Conservation (phyloP, 2,113 vertebrate species). For the Anguilla japonica region DNA sequence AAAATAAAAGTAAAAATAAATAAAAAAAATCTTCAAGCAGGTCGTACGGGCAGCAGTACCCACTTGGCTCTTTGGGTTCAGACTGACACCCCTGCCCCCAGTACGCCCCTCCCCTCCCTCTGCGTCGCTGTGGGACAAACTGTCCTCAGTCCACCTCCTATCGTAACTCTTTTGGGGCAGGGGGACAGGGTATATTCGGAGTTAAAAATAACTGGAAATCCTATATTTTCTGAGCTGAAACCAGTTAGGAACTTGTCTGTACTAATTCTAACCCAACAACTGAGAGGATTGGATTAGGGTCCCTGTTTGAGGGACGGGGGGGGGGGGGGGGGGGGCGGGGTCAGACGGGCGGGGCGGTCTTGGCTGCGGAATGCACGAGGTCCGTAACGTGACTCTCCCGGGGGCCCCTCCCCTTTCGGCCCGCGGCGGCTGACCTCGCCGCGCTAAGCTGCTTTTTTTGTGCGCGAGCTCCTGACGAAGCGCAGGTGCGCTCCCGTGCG, state of each 20-base stretch:
- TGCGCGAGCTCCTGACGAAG: not conserved
- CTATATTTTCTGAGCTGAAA: slow-evolving; percentile 37
- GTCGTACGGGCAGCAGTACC: not conserved
- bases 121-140: slow-evolving; percentile 38
- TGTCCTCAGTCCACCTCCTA: slow-evolving; percentile 34
- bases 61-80: not conserved
- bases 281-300: not conserved
- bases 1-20: not conserved
- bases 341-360: slow-evolving; percentile 32
- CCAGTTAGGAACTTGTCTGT: slow-evolving; percentile 22
- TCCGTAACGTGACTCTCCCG: not conserved
- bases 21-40: not conserved
- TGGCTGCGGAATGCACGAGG: not conserved
- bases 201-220: slow-evolving; percentile 54
- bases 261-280: slow-evolving; percentile 38
- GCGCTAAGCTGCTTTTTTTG: not conserved
- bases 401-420: not conserved
- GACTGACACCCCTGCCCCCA: not conserved
- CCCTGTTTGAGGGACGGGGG: not conserved
- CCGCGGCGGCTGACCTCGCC: not conserved
- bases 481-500: not conserved
- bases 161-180: not conserved
- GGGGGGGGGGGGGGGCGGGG: not conserved
- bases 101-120: slow-evolving; percentile 32
- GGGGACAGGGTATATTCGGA: slow-evolving; percentile 24